These are phyloP conservation scores for Aporrectodea caliginosa DNA, from an alignment of 1,140 invertebrate genomes.

Conservation along the genomic window DNA sequence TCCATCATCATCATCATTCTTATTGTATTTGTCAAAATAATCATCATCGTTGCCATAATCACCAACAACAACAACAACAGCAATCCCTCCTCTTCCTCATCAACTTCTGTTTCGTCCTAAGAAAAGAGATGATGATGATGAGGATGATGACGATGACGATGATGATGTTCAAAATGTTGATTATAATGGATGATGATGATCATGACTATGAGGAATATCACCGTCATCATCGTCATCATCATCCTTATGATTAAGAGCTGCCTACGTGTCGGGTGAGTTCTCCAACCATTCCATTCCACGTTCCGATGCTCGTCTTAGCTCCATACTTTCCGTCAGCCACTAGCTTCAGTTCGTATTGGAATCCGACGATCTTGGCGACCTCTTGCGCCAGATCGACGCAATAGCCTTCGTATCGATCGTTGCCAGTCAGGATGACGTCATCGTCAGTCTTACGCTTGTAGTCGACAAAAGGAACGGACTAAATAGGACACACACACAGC, in stretches of 20 bases:
- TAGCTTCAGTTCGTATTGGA: slow-evolving; percentile 47
- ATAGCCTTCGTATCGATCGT: slow-evolving; percentile 51
- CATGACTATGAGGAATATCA: not conserved
- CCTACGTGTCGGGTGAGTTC: slow-evolving; percentile 38
- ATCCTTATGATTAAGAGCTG: not conserved
- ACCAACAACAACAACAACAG: too few relatives aligned
- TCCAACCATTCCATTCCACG: slow-evolving; percentile 52
- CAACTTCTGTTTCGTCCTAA: too few relatives aligned
- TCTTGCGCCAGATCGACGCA: slow-evolving; percentile 48
- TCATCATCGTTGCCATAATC: too few relatives aligned
- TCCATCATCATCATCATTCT: too few relatives aligned
- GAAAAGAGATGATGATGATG: too few relatives aligned
- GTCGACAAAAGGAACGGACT: slow-evolving; percentile 11
- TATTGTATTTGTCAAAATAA: too few relatives aligned
- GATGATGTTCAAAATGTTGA: too few relatives aligned
- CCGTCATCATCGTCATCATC: too few relatives aligned
- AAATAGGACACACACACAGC: not conserved
- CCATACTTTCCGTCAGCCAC: slow-evolving; percentile 41
- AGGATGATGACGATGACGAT: too few relatives aligned
- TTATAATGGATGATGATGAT: too few relatives aligned
- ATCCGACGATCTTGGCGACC: slow-evolving; percentile 44
- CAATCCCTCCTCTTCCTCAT: too few relatives aligned
- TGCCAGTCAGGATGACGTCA: slow-evolving; percentile 36
- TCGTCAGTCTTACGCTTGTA: slow-evolving; percentile 19
- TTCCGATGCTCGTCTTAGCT: slow-evolving; percentile 43